A percentile compares a stretch with the other conserved stretches of the same genome.
phyloP scores from a whole-genome alignment of 1,140 invertebrate species.

The Phenacoccus solenopsis region DNA sequence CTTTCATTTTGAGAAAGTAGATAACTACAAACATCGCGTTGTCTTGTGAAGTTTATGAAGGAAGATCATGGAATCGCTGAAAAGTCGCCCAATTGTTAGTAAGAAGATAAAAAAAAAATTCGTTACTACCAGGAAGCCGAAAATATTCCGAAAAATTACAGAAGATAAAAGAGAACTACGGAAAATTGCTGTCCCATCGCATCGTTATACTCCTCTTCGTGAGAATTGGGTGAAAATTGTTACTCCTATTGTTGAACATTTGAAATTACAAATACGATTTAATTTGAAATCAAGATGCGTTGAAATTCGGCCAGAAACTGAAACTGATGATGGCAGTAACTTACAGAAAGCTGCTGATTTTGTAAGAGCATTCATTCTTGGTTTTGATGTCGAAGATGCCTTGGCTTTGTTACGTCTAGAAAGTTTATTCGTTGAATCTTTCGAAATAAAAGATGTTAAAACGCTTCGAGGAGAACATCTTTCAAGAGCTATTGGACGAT shows the following conservation, averaged over 20 bases:
- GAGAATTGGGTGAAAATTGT: slow-evolving; percentile 97
- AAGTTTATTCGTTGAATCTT: slow-evolving; percentile 93
- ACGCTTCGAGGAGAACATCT: slow-evolving; percentile 91
- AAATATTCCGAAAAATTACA: background rate
- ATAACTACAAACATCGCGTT: too few relatives aligned
- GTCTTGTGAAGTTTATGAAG: too few relatives aligned
- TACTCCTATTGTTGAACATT: slow-evolving; percentile 86
- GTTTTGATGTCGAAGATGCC: slow-evolving; percentile 97
- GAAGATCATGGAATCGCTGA: background rate
- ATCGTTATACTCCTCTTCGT: slow-evolving; percentile 84
- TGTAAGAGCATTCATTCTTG: slow-evolving; percentile 88
- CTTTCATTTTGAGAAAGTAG: too few relatives aligned
- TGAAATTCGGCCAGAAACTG: slow-evolving; percentile 60
- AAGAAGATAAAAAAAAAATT: background rate
- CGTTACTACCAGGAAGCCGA: background rate
- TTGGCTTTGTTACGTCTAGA: slow-evolving; percentile 87
- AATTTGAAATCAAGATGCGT: slow-evolving; percentile 86
- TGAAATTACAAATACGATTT: slow-evolving; percentile 87
- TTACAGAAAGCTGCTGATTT: slow-evolving; percentile 98
- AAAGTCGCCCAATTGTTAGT: background rate
- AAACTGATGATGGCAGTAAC: slow-evolving; percentile 77
- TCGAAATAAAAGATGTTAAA: slow-evolving; percentile 96
- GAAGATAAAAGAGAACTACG: slow-evolving; percentile 34
- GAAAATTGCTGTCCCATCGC: slow-evolving; percentile 51
- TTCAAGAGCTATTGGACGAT: slow-evolving; percentile 83